phyloP scores from a whole-genome alignment of 1,140 invertebrate species.

The Drosophila ironensis region DNA sequence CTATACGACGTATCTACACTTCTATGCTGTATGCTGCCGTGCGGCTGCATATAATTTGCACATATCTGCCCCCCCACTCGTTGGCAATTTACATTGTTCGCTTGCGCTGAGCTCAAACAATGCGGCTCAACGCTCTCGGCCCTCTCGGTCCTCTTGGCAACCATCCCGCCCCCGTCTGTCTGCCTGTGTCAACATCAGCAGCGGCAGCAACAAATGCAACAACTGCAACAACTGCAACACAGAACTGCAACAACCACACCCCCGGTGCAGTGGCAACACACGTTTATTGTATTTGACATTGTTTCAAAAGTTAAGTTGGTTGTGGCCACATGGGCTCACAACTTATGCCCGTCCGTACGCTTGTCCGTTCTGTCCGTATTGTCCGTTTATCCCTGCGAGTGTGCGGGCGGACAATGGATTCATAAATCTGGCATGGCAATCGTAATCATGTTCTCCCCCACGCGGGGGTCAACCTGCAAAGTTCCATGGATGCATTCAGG shows the following conservation, averaged over 20 bases:
- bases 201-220: too few species aligned
- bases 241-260: constrained; percentile 1
- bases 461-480: background rate
- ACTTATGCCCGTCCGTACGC: constrained; percentile 26
- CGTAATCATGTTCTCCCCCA: constrained; percentile 41
- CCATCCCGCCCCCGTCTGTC: background rate
- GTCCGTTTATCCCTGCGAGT: constrained; percentile 1
- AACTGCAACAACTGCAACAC: background rate
- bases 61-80: constrained; percentile 1
- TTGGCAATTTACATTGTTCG: constrained; percentile 42
- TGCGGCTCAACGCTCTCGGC: constrained; percentile 31
- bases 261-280: constrained; percentile 11
- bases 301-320: constrained; percentile 73
- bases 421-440: constrained; percentile 51
- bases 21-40: too few species aligned
- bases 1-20: too few species aligned
- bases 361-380: background rate
- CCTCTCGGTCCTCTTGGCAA: too few species aligned
- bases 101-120: constrained; percentile 34
- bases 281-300: constrained; percentile 73
- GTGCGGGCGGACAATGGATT: constrained; percentile 23
- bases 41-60: constrained; percentile 37
- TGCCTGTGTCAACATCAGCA: constrained; percentile 1
- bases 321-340: constrained; percentile 62
- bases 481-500: constrained; percentile 22